These are phyloP conservation scores for Sminthurinus aureus DNA, from an alignment of 2,888 invertebrate genomes.

Conservation along the genomic window DNA sequence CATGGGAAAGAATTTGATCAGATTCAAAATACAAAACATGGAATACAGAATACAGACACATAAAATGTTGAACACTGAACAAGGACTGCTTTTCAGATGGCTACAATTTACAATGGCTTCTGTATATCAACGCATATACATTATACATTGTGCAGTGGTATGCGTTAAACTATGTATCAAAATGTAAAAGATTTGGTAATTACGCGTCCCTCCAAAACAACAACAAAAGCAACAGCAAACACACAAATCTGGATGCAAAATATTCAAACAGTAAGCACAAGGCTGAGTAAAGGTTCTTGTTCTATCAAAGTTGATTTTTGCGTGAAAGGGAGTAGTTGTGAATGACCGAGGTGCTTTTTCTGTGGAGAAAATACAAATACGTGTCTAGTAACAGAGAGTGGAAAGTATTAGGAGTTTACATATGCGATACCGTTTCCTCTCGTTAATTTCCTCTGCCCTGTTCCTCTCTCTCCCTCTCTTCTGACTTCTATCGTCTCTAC, in stretches of 20 bases:
- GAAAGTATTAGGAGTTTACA: too few relatives aligned
- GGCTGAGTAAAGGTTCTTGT: constrained; percentile 12
- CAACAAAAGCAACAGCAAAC: too few relatives aligned
- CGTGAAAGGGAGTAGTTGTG: constrained; percentile 26
- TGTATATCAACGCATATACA: too few relatives aligned
- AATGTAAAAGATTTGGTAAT: constrained; percentile 23
- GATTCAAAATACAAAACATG: too few relatives aligned
- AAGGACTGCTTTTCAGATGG: too few relatives aligned
- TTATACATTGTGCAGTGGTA: not conserved
- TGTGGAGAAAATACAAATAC: not conserved
- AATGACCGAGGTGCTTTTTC: too few relatives aligned
- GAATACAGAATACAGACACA: not conserved
- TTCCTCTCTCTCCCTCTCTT: constrained; percentile 5
- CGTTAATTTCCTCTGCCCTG: not conserved
- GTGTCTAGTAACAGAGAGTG: too few relatives aligned
- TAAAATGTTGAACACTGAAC: not conserved
- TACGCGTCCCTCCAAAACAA: constrained; percentile 34
- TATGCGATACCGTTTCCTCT: too few relatives aligned
- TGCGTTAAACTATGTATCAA: not conserved
- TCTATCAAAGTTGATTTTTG: constrained; percentile 33
- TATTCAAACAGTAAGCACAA: constrained; percentile 26
- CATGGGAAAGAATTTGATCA: too few relatives aligned
- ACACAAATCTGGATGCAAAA: too few relatives aligned
- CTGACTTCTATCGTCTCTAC: not conserved
- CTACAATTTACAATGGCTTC: too few relatives aligned